Base-by-base conservation (phyloP, 2,888 invertebrate species). In the Nymphalis c-album region DNA sequence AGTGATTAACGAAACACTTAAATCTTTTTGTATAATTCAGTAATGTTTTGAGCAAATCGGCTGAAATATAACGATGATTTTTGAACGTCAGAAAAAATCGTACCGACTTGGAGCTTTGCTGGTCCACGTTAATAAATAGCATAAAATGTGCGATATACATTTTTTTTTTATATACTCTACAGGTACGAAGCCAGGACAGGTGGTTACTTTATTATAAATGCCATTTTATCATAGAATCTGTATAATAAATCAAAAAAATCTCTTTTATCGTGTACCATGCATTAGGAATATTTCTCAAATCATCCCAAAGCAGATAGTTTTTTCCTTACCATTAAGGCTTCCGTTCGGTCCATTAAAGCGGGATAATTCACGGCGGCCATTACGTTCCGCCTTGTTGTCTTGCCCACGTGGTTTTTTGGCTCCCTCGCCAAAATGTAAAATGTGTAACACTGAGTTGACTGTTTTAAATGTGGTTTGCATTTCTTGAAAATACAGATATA, bases 331-430 rank as follows among this genome's bases (percentile, higher is more conserved):
- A 51, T 35, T 62, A 40, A 35, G 51, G 47, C 47, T 35, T 26
- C 22, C 60, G 60, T 20, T 60, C 22, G n/a, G 55, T 66, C 66
- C 66, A 66, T 66, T 67, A 67, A 35, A 7, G 48, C n/a, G 59
- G 51, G 51, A 67, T 63, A 53, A 59, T 59, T 53, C 46, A 63
- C 46, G n/a, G 59, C 45, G 10, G 51, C 58, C 67, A 63, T 63
- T 67, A 60, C 31, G 59, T 18, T 16, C 31, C 60, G 67, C 63
- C 63, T 53, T 60, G 18, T 60, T 57, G 51, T 50, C 40, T 31
- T 63, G 59, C 10, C 63, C 45, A 51, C 35, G 51, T 67, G 45
- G 46, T 31, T 40, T 67, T 57, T 59, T 47, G 48, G 63, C 55
- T 18, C 57, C 22, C 5, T 46, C 7, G 31, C 57, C 31, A 64